A percentile compares a stretch with the other conserved stretches of the same genome.
phyloP scores from a whole-genome alignment of 1,140 invertebrate species.

The Pentalonia nigronervosa region DNA sequence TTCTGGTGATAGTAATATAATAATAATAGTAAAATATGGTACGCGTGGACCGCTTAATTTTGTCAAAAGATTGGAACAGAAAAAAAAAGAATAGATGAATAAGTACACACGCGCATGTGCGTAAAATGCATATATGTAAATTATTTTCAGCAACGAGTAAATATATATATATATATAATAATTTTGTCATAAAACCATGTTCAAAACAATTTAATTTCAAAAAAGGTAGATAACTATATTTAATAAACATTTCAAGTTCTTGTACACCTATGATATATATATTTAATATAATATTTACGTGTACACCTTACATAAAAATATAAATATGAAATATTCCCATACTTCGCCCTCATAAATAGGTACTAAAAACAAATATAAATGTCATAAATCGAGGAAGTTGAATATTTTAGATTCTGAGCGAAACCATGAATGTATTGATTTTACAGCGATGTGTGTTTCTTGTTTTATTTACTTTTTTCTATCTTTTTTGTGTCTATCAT shows the following conservation, averaged over 20 bases:
- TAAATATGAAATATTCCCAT: no score
- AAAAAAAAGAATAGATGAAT: not conserved
- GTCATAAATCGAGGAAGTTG: no score
- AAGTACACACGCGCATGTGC: not conserved
- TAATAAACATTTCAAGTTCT: not conserved
- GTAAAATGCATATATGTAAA: not conserved
- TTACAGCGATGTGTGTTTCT: no score
- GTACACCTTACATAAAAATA: no score
- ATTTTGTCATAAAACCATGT: not conserved
- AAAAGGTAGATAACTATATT: not conserved
- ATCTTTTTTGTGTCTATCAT: no score
- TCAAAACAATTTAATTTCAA: not conserved
- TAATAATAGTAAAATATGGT: constrained; percentile 5
- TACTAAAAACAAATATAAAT: no score
- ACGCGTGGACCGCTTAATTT: not conserved
- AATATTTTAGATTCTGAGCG: no score
- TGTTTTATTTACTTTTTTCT: no score
- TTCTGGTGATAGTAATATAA: not conserved
- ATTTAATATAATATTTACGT: no score
- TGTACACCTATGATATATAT: not conserved
- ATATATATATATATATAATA: not conserved
- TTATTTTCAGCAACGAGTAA: not conserved
- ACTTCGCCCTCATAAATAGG: no score
- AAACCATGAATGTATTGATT: no score
- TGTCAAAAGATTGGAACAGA: not conserved